phyloP scores from a whole-genome alignment of 2,797 vertebrate species.

The Sebastes oblongus region DNA sequence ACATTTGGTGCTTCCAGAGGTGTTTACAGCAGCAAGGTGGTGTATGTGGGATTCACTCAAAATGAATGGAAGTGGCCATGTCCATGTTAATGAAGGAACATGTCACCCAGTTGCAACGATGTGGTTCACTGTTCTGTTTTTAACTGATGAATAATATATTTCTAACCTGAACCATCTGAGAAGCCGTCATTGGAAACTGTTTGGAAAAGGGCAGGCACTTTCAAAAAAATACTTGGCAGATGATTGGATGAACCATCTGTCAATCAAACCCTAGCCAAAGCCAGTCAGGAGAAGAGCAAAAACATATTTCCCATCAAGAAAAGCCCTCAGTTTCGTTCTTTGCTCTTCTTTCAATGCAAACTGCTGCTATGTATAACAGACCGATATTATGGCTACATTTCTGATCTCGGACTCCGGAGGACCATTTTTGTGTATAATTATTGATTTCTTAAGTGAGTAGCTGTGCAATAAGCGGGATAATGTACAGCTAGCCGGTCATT shows the following conservation, averaged over 20 bases:
- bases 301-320: rapidly evolving
- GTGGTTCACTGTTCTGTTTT: not conserved
- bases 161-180: not conserved
- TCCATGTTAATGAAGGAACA: not conserved
- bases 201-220: too few relatives aligned
- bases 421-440: not conserved
- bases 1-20: not conserved
- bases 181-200: not conserved
- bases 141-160: not conserved
- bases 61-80: not conserved
- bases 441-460: not conserved
- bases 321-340: not conserved
- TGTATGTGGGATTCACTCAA: not conserved
- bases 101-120: not conserved
- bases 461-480: not conserved
- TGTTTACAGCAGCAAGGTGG: not conserved
- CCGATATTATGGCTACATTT: too few relatives aligned
- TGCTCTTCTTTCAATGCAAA: not conserved
- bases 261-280: too few relatives aligned
- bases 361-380: too few relatives aligned
- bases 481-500: not conserved
- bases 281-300: too few relatives aligned
- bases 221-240: too few relatives aligned
- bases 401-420: too few relatives aligned
- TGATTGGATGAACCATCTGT: too few relatives aligned